Evolutionary conservation across 2,113 vertebrate genomes (phyloP).

Genomic region (Ariopsis seemanni): DNA sequence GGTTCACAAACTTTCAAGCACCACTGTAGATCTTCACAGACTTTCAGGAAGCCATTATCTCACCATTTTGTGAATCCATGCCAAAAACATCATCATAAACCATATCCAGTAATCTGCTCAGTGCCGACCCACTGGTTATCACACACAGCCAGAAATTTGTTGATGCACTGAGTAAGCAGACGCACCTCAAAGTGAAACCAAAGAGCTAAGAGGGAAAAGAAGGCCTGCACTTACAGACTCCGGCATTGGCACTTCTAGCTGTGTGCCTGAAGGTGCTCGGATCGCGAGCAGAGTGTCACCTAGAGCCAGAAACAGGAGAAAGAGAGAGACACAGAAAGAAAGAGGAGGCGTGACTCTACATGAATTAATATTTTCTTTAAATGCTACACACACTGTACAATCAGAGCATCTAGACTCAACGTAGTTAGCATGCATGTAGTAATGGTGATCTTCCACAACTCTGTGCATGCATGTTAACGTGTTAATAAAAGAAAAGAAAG

Average conservation of each 20-base stretch:
- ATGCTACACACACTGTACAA: background rate
- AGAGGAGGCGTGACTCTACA: too few relatives aligned
- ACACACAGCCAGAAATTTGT: background rate
- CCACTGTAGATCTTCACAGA: background rate
- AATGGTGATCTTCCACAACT: background rate
- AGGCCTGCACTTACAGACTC: slow-evolving; percentile 78
- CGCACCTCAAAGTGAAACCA: background rate
- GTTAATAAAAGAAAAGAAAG: background rate
- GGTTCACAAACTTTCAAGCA: too few relatives aligned
- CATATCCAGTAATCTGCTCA: background rate
- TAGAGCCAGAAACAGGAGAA: slow-evolving; percentile 58
- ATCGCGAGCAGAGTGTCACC: slow-evolving; percentile 95
- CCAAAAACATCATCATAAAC: background rate
- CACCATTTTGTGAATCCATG: background rate
- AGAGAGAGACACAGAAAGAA: background rate
- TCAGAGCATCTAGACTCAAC: background rate
- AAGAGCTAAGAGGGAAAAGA: background rate
- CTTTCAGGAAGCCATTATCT: background rate
- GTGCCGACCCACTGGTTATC: background rate
- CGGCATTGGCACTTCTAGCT: slow-evolving; percentile 92
- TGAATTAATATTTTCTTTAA: background rate
- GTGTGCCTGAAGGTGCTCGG: slow-evolving; percentile 90
- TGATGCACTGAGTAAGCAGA: background rate
- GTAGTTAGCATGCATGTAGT: background rate
- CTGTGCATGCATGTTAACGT: background rate